Conservation (phyloP, 2,113 vertebrate species). For the Tachysurus vachellii region DNA sequence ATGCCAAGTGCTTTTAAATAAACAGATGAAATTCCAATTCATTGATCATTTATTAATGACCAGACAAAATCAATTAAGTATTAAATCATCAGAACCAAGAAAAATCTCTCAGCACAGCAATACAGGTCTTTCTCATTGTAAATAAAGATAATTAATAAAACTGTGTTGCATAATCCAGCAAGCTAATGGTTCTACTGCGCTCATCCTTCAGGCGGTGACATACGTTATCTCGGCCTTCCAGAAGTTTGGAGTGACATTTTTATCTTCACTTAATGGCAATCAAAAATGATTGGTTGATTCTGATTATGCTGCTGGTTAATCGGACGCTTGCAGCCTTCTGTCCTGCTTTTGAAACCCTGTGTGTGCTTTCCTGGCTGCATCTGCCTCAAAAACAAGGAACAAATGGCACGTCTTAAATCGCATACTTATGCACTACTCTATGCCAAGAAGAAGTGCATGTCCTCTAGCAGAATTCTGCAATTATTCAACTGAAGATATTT, state of each 20-base stretch:
- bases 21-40: not conserved
- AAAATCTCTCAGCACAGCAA: not conserved
- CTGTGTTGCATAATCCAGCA: not conserved
- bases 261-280: not conserved
- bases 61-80: not conserved
- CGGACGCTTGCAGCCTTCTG: not conserved
- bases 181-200: not conserved
- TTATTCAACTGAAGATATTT: too few relatives aligned
- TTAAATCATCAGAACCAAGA: not conserved
- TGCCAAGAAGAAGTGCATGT: too few relatives aligned
- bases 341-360: constrained; percentile 1
- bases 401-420: too few relatives aligned
- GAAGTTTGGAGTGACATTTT: not conserved
- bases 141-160: not conserved
- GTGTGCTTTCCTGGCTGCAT: not conserved
- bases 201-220: constrained; percentile 1
- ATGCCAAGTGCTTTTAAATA: not conserved
- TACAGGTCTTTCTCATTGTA: not conserved
- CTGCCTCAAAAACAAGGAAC: constrained; percentile 45
- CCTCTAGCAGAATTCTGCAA: too few relatives aligned
- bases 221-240: constrained; percentile 1
- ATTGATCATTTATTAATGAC: not conserved
- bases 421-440: too few relatives aligned
- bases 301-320: constrained; percentile 3
- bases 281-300: constrained; percentile 5